phyloP scores from a whole-genome alignment of 1,140 invertebrate genomes.

The Drosophila melanica region DNA sequence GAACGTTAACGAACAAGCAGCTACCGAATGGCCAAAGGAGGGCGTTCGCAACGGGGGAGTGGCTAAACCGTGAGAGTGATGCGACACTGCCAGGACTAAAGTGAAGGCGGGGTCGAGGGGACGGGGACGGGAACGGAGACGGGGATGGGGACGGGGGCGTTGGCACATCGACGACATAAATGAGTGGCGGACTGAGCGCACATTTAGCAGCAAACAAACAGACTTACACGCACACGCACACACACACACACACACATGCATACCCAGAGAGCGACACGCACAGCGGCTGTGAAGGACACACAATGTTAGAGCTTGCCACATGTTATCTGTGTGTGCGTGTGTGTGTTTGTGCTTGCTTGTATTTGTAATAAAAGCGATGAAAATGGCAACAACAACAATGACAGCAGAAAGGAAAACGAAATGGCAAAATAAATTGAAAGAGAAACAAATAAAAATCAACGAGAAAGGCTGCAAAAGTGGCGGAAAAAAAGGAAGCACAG shows the following conservation, averaged over 20 bases:
- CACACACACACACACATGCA: constrained; percentile 16
- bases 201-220: constrained; percentile 81
- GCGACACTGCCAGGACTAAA: not conserved
- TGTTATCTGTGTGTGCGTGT: constrained; percentile 45
- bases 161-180: constrained; percentile 79
- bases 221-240: constrained; percentile 46
- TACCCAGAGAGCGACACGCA: constrained; percentile 42
- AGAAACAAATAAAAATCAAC: constrained; percentile 83
- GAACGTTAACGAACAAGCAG: constrained; percentile 73
- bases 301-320: constrained; percentile 73
- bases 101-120: not conserved
- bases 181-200: constrained; percentile 80
- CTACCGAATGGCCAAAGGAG: constrained; percentile 20
- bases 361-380: constrained; percentile 82
- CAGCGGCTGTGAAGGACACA: constrained; percentile 75
- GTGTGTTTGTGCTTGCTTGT: constrained; percentile 49
- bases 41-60: not conserved
- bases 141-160: constrained; percentile 50
- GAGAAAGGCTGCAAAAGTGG: constrained; percentile 80
- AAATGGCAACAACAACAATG: constrained; percentile 80
- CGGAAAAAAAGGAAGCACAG: constrained; percentile 52
- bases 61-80: constrained; percentile 13
- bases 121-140: constrained; percentile 4
- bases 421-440: constrained; percentile 82
- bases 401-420: constrained; percentile 82